Conservation (phyloP, 2,113 vertebrate genomes). For the Brienomyrus longianalis region DNA sequence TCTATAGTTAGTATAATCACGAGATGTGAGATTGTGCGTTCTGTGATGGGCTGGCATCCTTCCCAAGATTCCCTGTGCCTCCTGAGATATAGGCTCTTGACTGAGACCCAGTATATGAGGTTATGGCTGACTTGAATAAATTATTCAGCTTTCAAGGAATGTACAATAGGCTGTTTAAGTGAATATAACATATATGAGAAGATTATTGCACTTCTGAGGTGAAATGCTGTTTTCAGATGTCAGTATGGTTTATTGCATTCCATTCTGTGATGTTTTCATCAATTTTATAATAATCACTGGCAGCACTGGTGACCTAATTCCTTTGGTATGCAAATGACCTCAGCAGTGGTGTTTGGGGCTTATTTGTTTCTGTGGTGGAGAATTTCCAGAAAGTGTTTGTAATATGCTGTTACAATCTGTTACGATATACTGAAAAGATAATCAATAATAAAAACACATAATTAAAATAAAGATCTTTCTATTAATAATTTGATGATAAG, state of each 20-base stretch:
- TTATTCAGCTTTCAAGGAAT: not conserved
- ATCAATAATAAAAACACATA: not conserved
- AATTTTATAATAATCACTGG: not conserved
- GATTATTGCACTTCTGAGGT: not conserved
- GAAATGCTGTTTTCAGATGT: not conserved
- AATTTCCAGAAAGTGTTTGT: not conserved
- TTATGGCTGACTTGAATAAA: not conserved
- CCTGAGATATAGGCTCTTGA: not conserved
- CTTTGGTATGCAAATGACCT: conserved; percentile 4
- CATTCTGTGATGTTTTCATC: not conserved
- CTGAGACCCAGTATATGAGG: not conserved
- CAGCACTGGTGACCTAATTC: not conserved
- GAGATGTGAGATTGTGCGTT: not conserved
- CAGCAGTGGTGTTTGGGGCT: not conserved
- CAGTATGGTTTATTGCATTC: not conserved
- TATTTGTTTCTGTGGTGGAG: not conserved
- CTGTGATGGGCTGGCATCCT: not conserved
- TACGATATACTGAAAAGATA: not conserved
- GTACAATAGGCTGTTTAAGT: not conserved
- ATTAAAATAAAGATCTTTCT: not conserved
- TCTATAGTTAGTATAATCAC: not conserved
- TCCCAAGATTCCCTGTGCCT: not conserved
- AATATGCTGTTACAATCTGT: not conserved
- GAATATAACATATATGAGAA: not conserved
- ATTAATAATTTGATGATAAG: not conserved